Evolutionary conservation across 2,888 invertebrate species (phyloP), one percentile per base, ranked within the genome.

Genomic region (Stenotaenia linearis): DNA sequence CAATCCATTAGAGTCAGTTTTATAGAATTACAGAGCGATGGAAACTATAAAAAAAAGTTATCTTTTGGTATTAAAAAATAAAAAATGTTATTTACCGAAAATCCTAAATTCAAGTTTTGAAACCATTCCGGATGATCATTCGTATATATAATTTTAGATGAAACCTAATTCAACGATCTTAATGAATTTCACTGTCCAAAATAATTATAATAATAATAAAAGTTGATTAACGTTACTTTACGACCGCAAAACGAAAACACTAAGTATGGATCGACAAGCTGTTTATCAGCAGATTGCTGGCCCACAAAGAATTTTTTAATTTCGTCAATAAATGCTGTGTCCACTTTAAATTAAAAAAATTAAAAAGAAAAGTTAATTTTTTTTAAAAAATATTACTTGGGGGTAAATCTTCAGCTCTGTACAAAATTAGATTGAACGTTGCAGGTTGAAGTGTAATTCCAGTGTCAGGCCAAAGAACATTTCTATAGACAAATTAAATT

Each of bases 11-110:
- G 83, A 30, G 85, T 84, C 10, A 88, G 82, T 80, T 85, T 85
- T 32, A 88, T 84, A 82, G 85, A 84, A 81, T 88, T 87, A 84
- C 87, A 87, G 87, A 88, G 87, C 10, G 87, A 87, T 6, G 88
- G 88, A 84, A 88, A 88, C 85, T 76, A 35, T 35, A 87, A 83
- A 23, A 75, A 80, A 50, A 80, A 77, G 28, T 74, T 37, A 69
- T n/a, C n/a, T n/a, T n/a, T n/a, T n/a, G n/a, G n/a, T n/a, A n/a
- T n/a, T n/a, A 77, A 50, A 80, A 77, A 9, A 35, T 4, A 61
- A 32, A 12, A 80, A 25, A 35, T 25, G 15, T 10, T 5, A 5
- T 1, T 30, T 82, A 86, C 87, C 84, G 85, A 84, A 37, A 88
- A 83, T n/a, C 87, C 87, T 6, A 88, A 83, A 77, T 84, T 82